phyloP scores from a whole-genome alignment of 2,797 vertebrate species.

The Coccyzus lansbergi region DNA sequence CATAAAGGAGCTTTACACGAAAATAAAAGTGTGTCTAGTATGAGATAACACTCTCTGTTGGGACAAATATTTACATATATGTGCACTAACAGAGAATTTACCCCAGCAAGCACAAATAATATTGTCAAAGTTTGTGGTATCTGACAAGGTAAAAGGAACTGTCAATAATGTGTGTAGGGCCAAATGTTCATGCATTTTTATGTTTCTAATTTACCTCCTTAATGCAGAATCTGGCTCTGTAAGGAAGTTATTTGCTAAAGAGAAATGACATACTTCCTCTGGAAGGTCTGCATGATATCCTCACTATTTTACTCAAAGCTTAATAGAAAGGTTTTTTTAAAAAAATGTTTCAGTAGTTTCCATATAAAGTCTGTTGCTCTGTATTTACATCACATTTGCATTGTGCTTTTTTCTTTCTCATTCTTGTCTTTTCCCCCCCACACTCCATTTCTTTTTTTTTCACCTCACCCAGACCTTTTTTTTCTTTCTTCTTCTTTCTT shows the following conservation, averaged over 20 bases:
- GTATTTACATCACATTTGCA: constrained; percentile 19
- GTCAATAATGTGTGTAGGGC: not conserved
- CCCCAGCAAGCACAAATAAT: not conserved
- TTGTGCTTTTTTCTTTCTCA: not conserved
- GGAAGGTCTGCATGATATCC: not conserved
- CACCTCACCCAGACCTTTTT: too few species aligned
- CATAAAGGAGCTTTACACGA: not conserved
- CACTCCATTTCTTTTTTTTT: not conserved
- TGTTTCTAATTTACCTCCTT: constrained; percentile 26
- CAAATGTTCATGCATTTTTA: constrained; percentile 45
- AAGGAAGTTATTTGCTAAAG: constrained; percentile 14
- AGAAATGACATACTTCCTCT: not conserved
- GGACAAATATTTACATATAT: not conserved
- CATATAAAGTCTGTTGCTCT: not conserved
- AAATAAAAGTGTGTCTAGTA: not conserved
- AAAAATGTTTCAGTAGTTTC: not conserved
- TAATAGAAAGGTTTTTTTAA: not conserved
- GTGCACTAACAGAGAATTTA: not conserved
- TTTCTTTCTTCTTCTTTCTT: not conserved
- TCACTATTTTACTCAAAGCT: not conserved
- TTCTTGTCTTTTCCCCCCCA: not conserved
- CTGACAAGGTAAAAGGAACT: constrained; percentile 52
- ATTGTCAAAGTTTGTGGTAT: constrained; percentile 23
- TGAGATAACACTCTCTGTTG: not conserved
- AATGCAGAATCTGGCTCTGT: constrained; percentile 17